Percentiles rank a stretch among this genome's conserved stretches.
These are phyloP conservation scores for Brachylomia viminalis DNA, from an alignment of 2,888 invertebrate genomes.

Conservation along the genomic window DNA sequence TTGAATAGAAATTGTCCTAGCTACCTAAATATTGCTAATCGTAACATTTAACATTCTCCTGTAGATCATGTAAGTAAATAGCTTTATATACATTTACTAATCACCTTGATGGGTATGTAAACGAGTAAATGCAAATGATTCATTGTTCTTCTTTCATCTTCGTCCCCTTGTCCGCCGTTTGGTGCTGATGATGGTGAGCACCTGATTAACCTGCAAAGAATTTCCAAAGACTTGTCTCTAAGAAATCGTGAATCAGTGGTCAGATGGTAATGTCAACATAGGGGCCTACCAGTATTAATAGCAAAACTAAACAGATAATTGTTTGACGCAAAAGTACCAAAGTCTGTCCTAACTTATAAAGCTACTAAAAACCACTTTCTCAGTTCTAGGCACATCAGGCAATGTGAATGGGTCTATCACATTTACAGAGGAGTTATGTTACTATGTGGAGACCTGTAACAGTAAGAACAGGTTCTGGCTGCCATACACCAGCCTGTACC, in stretches of 20 bases:
- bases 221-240: neutral
- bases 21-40: slow-evolving; percentile 32
- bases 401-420: slow-evolving; percentile 77
- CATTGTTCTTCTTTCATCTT: neutral
- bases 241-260: no score
- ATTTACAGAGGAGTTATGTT: slow-evolving; percentile 82
- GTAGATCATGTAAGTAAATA: slow-evolving; percentile 6
- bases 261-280: no score
- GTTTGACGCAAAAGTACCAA: no score
- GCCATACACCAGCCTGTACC: slow-evolving; percentile 82
- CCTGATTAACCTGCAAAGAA: no score
- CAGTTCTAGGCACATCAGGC: slow-evolving; percentile 83
- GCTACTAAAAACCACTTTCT: neutral
- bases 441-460: slow-evolving; percentile 82
- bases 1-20: slow-evolving; percentile 45
- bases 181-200: neutral
- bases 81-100: neutral
- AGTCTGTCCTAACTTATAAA: no score
- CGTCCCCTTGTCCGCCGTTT: no score
- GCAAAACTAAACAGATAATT: neutral
- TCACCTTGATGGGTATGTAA: neutral
- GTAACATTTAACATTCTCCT: slow-evolving; percentile 36
- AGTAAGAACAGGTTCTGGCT: slow-evolving; percentile 82
- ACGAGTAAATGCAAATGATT: neutral
- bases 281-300: neutral